These are phyloP conservation scores for Rhysida immarginata DNA, from an alignment of 1,140 invertebrate species.

Conservation along the genomic window DNA sequence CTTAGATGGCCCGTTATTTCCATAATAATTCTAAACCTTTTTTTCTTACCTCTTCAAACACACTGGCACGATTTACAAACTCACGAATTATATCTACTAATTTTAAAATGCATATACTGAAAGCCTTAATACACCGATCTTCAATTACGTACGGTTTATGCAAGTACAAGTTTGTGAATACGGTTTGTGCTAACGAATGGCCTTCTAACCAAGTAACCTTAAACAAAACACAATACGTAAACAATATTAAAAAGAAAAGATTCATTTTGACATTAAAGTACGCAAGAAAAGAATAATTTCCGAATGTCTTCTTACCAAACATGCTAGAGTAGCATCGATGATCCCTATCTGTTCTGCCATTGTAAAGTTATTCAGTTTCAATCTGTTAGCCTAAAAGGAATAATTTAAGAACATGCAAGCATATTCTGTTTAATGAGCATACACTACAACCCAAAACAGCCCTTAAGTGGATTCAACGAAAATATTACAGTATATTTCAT, in stretches of 20 bases:
- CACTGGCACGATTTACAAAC: slow-evolving; percentile 52
- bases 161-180: slow-evolving; percentile 91
- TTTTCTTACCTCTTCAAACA: slow-evolving; percentile 35
- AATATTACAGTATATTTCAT: no score
- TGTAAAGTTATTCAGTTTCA: slow-evolving; percentile 57
- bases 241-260: no score
- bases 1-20: no score
- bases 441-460: no score
- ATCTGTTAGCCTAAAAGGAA: slow-evolving; percentile 43
- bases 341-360: slow-evolving; percentile 47
- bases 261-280: no score
- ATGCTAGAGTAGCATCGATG: slow-evolving; percentile 81
- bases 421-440: no score
- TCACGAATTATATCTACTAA: slow-evolving; percentile 80
- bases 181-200: slow-evolving; percentile 88
- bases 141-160: slow-evolving; percentile 74
- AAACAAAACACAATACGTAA: no score
- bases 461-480: no score
- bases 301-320: no score
- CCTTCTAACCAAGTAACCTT: slow-evolving; percentile 84
- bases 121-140: slow-evolving; percentile 68
- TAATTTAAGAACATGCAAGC: no score
- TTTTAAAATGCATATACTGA: slow-evolving; percentile 76
- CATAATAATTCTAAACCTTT: no score
- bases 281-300: no score